A percentile compares a stretch with the other conserved stretches of the same genome.
Evolutionary conservation across 2,888 invertebrate genomes (phyloP).

Genomic region (Chorisops tibialis): DNA sequence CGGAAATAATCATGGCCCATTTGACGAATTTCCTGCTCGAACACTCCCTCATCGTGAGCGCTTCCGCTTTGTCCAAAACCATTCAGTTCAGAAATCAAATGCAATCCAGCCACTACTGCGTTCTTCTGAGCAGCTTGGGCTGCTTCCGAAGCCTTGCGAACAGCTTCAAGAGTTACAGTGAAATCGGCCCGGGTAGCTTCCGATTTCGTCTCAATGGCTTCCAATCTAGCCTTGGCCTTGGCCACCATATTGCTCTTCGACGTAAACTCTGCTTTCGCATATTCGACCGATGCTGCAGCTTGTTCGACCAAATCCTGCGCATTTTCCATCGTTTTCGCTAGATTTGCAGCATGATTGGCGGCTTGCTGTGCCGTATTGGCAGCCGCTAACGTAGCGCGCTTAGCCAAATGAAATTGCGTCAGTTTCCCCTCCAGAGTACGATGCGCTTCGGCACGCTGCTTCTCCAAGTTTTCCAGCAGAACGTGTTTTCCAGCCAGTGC

Average conservation of each 20-base stretch:
- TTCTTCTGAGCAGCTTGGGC: neutral
- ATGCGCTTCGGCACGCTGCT: neutral
- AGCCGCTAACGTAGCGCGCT: neutral
- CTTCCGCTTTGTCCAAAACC: too few relatives aligned
- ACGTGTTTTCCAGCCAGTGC: slow-evolving; percentile 1
- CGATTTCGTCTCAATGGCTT: neutral
- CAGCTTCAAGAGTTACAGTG: neutral
- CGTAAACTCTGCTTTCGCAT: neutral
- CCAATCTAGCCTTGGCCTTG: neutral
- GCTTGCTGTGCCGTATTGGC: neutral
- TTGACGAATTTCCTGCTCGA: too few relatives aligned
- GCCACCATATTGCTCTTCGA: neutral
- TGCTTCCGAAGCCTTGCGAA: neutral
- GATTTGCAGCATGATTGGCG: neutral
- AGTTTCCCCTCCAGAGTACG: neutral
- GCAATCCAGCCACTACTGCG: neutral
- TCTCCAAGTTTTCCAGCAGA: neutral
- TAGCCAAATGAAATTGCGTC: neutral
- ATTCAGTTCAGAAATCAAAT: too few relatives aligned
- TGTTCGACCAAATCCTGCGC: neutral
- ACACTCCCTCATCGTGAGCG: too few relatives aligned
- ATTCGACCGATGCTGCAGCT: neutral
- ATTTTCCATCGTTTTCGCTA: neutral
- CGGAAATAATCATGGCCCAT: too few relatives aligned
- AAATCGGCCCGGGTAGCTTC: neutral